Evolutionary conservation across 2,113 vertebrate species (phyloP).

Genomic region (Ammodytes dubius): DNA sequence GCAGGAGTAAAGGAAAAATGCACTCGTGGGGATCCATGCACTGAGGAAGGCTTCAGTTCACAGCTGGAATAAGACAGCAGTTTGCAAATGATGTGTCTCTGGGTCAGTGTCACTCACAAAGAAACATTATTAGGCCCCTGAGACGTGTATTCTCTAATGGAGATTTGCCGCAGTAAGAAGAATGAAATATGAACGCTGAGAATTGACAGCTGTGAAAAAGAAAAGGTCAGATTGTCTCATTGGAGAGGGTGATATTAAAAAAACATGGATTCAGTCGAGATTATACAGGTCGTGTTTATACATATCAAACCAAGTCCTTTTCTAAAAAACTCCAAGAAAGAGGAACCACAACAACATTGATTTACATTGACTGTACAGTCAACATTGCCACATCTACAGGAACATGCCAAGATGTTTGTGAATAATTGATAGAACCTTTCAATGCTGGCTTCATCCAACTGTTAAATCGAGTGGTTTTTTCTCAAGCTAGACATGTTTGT

Average conservation of each 20-base stretch:
- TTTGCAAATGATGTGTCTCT: conserved; percentile 43
- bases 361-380: neutral
- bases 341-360: neutral
- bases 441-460: neutral
- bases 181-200: conserved; percentile 4
- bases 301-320: neutral
- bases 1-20: conserved; percentile 44
- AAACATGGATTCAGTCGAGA: neutral
- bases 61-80: conserved; percentile 30
- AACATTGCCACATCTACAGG: neutral
- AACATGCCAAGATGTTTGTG: neutral
- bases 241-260: neutral
- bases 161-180: conserved; percentile 19
- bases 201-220: conserved; percentile 14
- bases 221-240: conserved; percentile 16
- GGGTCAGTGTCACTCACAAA: conserved; percentile 35
- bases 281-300: neutral
- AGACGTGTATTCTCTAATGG: conserved; percentile 46
- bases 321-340: neutral
- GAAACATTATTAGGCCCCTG: conserved; percentile 34
- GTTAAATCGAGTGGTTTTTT: neutral
- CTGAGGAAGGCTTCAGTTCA: conserved; percentile 32
- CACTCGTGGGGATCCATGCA: conserved; percentile 18
- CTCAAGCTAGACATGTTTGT: neutral
- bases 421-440: neutral